phyloP scores from a whole-genome alignment of 2,797 vertebrate genomes.

The Sarcophilus harrisii region DNA sequence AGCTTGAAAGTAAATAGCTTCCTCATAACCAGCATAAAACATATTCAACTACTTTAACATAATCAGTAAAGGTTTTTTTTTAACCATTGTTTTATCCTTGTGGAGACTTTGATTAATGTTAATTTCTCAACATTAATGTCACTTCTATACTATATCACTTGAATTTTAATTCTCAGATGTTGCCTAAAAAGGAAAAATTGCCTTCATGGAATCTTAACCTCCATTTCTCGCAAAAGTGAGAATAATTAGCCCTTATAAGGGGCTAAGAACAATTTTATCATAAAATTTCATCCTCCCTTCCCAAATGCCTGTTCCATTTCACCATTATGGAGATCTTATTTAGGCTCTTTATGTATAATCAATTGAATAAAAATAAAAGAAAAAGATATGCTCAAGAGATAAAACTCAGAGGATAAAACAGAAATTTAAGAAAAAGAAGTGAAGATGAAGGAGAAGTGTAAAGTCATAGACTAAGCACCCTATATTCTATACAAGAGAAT shows the following conservation, averaged over 20 bases:
- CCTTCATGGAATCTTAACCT: conserved; percentile 38
- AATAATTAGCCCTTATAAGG: not conserved
- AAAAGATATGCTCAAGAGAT: not conserved
- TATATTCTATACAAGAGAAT: not conserved
- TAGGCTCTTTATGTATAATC: not conserved
- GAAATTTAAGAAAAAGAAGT: no score
- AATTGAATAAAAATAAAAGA: not conserved
- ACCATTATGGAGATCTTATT: not conserved
- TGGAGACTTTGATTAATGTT: conserved; percentile 53
- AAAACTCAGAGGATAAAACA: not conserved
- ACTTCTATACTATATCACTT: conserved; percentile 47
- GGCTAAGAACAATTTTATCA: not conserved
- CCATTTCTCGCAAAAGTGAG: conserved; percentile 27
- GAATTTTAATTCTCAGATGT: conserved; percentile 54
- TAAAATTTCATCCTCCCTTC: not conserved
- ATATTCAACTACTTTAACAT: not conserved
- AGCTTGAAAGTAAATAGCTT: conserved; percentile 44
- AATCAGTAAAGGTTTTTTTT: conserved; percentile 1
- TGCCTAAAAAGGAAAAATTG: not conserved
- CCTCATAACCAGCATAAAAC: conserved; percentile 8
- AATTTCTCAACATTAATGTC: conserved; percentile 50
- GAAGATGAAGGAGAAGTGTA: not conserved
- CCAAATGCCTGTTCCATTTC: not conserved
- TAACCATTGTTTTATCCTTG: conserved; percentile 15
- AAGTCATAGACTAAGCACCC: not conserved